phyloP scores from a whole-genome alignment of 2,797 vertebrate species.

The Scleropages formosus region DNA sequence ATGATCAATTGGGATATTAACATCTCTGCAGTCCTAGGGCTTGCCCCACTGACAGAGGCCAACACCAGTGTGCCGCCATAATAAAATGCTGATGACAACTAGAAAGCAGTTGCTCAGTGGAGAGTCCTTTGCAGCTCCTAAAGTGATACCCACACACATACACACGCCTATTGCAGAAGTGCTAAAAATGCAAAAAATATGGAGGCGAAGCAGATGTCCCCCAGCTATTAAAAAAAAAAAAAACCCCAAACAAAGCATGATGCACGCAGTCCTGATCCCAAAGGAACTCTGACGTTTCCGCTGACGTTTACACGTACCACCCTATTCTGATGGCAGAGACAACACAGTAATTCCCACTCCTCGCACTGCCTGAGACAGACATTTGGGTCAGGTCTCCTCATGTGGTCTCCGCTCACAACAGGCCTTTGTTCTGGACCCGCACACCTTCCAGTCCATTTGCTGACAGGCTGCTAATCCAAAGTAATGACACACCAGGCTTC shows the following conservation, averaged over 20 bases:
- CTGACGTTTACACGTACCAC: background rate
- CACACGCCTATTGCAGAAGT: background rate
- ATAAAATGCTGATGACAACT: background rate
- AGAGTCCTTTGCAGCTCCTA: background rate
- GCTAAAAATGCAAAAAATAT: background rate
- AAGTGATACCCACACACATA: background rate
- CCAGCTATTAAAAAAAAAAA: too few species aligned
- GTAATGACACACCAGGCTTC: background rate
- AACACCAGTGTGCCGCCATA: background rate
- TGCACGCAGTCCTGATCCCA: background rate
- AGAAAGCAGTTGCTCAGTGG: background rate
- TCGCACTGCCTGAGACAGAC: slow-evolving; percentile 29
- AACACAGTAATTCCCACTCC: background rate
- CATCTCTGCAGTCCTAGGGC: background rate
- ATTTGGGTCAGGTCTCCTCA: slow-evolving; percentile 44
- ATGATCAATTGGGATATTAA: background rate
- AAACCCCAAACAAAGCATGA: too few species aligned
- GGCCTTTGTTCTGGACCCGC: slow-evolving; percentile 47
- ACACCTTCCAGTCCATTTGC: slow-evolving; percentile 28
- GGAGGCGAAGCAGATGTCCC: background rate
- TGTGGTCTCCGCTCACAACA: slow-evolving; percentile 46
- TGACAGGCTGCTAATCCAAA: background rate
- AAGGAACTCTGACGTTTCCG: background rate
- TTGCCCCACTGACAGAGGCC: background rate
- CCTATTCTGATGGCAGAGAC: slow-evolving; percentile 1